Percentiles rank a stretch among this genome's conserved stretches.
These are phyloP conservation scores for Sardina pilchardus DNA, from an alignment of 2,113 vertebrate species.

Conservation along the genomic window DNA sequence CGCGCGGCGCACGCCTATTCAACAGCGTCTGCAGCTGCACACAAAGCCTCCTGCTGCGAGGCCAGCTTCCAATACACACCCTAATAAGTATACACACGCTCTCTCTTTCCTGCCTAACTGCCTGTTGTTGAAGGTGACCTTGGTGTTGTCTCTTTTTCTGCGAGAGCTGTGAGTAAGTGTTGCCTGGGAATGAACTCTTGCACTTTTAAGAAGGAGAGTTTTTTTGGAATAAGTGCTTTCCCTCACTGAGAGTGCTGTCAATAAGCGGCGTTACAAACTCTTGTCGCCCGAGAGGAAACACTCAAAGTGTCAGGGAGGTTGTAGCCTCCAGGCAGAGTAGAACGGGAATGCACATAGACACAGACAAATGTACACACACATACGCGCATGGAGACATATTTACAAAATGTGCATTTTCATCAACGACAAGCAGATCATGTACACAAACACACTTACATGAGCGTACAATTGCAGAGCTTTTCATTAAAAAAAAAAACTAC, in stretches of 20 bases:
- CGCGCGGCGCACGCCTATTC: not conserved
- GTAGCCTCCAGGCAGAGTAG: not conserved
- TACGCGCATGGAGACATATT: not conserved
- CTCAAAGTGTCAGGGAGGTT: not conserved
- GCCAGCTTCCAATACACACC: not conserved
- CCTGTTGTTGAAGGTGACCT: not conserved
- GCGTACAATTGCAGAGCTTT: no score
- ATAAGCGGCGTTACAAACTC: not conserved
- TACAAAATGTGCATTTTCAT: no score
- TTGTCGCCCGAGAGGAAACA: not conserved
- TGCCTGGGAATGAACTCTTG: not conserved
- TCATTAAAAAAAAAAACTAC: no score
- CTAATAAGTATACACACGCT: not conserved
- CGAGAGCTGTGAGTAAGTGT: not conserved
- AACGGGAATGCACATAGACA: not conserved
- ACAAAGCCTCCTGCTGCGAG: not conserved
- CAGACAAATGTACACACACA: not conserved
- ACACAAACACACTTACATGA: no score
- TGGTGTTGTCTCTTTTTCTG: not conserved
- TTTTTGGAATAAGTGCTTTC: not conserved
- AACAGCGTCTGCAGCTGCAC: not conserved
- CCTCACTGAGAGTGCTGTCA: not conserved
- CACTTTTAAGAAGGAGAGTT: not conserved
- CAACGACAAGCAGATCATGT: no score
- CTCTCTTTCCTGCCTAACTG: not conserved